These are phyloP conservation scores for Margaritifera margaritifera DNA, from an alignment of 2,888 invertebrate genomes.

Conservation along the genomic window DNA sequence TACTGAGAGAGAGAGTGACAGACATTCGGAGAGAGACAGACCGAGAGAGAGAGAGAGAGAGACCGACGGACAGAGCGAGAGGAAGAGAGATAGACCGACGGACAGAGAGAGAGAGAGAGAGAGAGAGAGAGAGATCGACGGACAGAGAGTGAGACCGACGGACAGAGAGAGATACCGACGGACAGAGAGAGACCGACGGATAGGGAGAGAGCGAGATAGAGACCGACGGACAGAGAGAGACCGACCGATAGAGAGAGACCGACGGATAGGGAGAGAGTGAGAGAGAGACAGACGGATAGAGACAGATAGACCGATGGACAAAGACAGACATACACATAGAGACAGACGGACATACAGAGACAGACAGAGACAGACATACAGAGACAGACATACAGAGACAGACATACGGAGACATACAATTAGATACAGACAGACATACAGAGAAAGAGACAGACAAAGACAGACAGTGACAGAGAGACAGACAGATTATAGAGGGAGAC, in stretches of 20 bases:
- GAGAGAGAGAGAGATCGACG: not conserved
- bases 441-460: no score
- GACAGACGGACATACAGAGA: not conserved
- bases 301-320: not conserved
- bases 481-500: not conserved
- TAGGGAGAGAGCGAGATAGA: constrained; percentile 4
- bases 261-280: not conserved
- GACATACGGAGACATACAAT: no score
- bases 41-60: constrained; percentile 4
- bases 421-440: no score
- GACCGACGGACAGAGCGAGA: constrained; percentile 5
- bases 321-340: not conserved
- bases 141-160: constrained; percentile 7
- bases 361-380: not conserved
- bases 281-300: constrained; percentile 3
- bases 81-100: not conserved
- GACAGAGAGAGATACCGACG: constrained; percentile 2
- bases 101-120: constrained; percentile 5
- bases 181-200: constrained; percentile 1
- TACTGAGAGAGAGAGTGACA: not conserved
- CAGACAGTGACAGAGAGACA: no score
- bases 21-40: not conserved
- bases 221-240: constrained; percentile 3
- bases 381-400: no score
- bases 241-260: constrained; percentile 6